Evolutionary conservation across 2,888 invertebrate genomes (phyloP).

Genomic region (Ceratothoa steindachneri): DNA sequence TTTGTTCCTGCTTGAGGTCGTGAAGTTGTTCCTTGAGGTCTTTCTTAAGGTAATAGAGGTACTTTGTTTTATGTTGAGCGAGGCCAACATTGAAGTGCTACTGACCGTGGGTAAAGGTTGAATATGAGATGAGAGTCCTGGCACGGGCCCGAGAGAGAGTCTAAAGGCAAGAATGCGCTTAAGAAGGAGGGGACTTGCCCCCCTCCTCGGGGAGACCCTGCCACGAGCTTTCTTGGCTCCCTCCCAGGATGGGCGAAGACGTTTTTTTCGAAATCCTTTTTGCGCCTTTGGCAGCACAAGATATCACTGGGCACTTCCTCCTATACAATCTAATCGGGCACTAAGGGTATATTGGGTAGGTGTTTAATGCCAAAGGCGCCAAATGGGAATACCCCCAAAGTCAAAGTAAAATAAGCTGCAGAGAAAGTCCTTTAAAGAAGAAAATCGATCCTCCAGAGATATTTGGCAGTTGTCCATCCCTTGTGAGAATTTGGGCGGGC

Average conservation of each 20-base stretch:
- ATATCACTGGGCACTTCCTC: no score
- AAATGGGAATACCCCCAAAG: neutral
- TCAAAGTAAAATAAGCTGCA: neutral
- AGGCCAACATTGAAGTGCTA: neutral
- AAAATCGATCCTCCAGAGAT: neutral
- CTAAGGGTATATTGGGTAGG: no score
- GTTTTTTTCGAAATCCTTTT: conserved; percentile 2
- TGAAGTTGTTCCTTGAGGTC: neutral
- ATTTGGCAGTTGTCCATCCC: neutral
- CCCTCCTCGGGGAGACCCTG: no score
- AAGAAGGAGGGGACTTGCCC: conserved; percentile 7
- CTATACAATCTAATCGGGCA: no score
- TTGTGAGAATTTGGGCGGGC: conserved; percentile 3
- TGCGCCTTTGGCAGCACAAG: neutral
- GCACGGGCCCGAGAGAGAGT: neutral
- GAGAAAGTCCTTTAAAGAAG: neutral
- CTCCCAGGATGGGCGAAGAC: neutral
- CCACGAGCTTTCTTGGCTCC: neutral
- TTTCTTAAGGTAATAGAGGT: neutral
- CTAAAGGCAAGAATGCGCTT: conserved; percentile 3
- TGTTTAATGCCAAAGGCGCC: neutral
- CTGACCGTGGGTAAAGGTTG: neutral
- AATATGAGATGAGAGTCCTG: conserved; percentile 2
- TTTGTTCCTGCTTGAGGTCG: neutral
- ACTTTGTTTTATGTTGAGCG: neutral